These are phyloP conservation scores for Campylorhamphus procurvoides DNA, from an alignment of 2,113 vertebrate genomes.

Conservation along the genomic window DNA sequence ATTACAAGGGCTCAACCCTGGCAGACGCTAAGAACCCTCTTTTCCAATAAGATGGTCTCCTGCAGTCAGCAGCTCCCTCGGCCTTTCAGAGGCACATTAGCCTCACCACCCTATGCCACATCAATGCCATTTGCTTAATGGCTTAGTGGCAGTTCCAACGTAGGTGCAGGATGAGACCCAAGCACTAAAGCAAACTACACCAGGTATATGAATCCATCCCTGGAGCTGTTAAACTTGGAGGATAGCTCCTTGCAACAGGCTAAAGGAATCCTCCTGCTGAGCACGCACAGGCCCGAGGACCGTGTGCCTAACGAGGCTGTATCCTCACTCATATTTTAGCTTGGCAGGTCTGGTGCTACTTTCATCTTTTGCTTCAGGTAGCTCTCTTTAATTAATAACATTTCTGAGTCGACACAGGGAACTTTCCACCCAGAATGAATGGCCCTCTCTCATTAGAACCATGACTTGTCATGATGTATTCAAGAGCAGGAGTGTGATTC, in stretches of 20 bases:
- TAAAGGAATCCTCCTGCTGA: constrained; percentile 46
- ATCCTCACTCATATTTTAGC: constrained; percentile 75
- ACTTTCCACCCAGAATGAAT: constrained; percentile 82
- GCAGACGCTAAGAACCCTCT: not conserved
- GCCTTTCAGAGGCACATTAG: not conserved
- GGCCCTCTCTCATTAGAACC: constrained; percentile 83
- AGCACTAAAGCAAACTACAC: not conserved
- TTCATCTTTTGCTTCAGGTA: constrained; percentile 80
- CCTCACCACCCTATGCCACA: not conserved
- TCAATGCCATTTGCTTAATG: constrained; percentile 9
- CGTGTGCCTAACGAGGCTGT: constrained; percentile 77
- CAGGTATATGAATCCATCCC: not conserved
- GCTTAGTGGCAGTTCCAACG: not conserved
- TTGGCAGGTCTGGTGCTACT: constrained; percentile 72
- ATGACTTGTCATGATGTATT: constrained; percentile 81
- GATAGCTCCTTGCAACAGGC: constrained; percentile 56
- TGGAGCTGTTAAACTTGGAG: constrained; percentile 39
- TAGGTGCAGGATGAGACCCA: constrained; percentile 2
- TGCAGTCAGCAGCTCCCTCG: not conserved
- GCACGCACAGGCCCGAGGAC: constrained; percentile 56
- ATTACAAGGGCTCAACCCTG: constrained; percentile 21
- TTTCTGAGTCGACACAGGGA: constrained; percentile 77
- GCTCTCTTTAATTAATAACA: constrained; percentile 84
- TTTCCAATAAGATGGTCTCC: not conserved
- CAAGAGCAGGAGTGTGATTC: constrained; percentile 75